phyloP scores from a whole-genome alignment of 2,888 invertebrate genomes.

The Molanna angustata region DNA sequence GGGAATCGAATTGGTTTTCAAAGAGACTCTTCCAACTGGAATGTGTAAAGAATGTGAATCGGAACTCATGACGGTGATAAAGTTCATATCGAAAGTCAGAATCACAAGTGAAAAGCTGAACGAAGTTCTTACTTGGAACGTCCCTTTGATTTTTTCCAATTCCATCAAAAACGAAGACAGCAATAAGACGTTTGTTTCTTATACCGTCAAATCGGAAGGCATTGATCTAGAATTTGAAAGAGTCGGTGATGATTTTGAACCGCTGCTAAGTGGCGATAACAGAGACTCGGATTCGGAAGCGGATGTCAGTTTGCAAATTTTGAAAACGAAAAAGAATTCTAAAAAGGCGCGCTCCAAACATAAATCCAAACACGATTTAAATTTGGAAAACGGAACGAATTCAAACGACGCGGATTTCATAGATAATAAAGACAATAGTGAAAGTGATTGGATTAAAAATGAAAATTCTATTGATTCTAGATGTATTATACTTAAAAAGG shows the following conservation, averaged over 20 bases:
- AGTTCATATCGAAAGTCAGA: constrained; percentile 9
- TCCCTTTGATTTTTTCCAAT: constrained; percentile 5
- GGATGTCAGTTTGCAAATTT: constrained; percentile 7
- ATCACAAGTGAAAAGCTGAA: constrained; percentile 2
- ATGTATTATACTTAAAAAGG: constrained; percentile 8
- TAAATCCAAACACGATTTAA: too few relatives aligned
- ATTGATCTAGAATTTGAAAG: too few relatives aligned
- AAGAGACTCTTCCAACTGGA: background rate
- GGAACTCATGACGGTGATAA: constrained; percentile 2
- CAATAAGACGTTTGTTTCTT: background rate
- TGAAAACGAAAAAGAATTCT: constrained; percentile 9
- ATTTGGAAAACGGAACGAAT: background rate
- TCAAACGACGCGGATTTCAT: background rate
- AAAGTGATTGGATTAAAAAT: background rate
- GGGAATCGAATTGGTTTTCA: background rate
- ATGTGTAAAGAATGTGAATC: constrained; percentile 2
- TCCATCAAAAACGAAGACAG: background rate
- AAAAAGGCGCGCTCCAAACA: too few relatives aligned
- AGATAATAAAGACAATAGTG: background rate
- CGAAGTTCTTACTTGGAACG: constrained; percentile 7
- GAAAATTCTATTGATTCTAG: background rate
- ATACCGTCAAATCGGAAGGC: background rate
- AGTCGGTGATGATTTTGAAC: background rate
- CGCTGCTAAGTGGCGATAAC: background rate
- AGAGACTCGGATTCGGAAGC: background rate